Base-by-base conservation (phyloP, 1,140 invertebrate genomes). In the Arion vulgaris region DNA sequence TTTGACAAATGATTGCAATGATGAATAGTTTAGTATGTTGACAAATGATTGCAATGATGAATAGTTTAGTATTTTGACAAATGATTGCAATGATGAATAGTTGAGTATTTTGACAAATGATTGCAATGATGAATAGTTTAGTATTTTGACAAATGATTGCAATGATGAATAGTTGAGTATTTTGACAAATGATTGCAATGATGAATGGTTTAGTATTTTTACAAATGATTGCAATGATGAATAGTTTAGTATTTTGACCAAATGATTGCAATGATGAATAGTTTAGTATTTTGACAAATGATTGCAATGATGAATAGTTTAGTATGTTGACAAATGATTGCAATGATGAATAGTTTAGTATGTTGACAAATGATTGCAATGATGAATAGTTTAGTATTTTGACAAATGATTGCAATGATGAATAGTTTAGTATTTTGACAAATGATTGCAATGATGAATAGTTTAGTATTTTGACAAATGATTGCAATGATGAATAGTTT, bases 181-280 rank as follows among this genome's bases (percentile, higher is more conserved):
- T 45, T 45, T 7, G 5, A 45, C 41, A 7, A 15, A 45, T 45
- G 41, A 45, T 5, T 45, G 41, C 41, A 45, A 45, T 45, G 41
- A 45, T 7, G 15, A 7, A 45, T 7, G 41, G 15, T 5, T 7
- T 4, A 11, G 4, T 23, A 57, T 13, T 77, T 85, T 83, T 83
- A 90, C 85, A 38, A 75, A 77, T 90, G 36, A 94, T 93, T n/a
- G 93, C 92, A 0, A 94, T 87, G 11, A 93, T 57, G 26, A 19
- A 57, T 9, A 57, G 15, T 19, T 15, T 26, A 23, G 51, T 15
- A 57, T 45, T 45, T 45, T 7, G 5, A 45, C n/a, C 41, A 7
- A 15, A 45, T 45, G 41, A 45, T 5, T 45, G 41, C 41, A 45
- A 45, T 45, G 41, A 45, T 7, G 15, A 7, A 45, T 7, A 15